phyloP scores from a whole-genome alignment of 2,113 vertebrate genomes.

The Pipa parva region DNA sequence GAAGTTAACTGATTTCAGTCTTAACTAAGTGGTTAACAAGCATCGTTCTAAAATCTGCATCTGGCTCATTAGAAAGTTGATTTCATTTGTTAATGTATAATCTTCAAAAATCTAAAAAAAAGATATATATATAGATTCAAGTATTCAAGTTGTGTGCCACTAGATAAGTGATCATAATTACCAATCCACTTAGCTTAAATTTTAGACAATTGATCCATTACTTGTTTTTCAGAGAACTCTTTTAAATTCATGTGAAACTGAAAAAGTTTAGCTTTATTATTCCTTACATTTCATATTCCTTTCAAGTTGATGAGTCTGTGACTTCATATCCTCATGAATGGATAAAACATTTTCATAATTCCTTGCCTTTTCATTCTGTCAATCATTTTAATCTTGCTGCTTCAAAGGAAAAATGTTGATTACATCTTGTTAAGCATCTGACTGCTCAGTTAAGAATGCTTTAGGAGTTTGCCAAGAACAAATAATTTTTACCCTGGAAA shows the following conservation, averaged over 20 bases:
- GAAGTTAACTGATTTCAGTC: too few relatives aligned
- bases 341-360: constrained; percentile 33
- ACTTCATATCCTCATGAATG: constrained; percentile 34
- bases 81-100: too few relatives aligned
- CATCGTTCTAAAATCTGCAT: too few relatives aligned
- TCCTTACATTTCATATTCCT: constrained; percentile 10
- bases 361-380: constrained; percentile 23
- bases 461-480: constrained; percentile 19
- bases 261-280: constrained; percentile 5
- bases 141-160: background rate
- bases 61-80: too few relatives aligned
- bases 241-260: constrained; percentile 21
- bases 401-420: constrained; percentile 36
- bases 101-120: too few relatives aligned
- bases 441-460: constrained; percentile 11
- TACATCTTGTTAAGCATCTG: constrained; percentile 32
- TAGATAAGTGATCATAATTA: constrained; percentile 3
- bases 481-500: constrained; percentile 9
- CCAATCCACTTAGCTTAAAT: background rate
- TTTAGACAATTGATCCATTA: background rate
- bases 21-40: too few relatives aligned
- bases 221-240: constrained; percentile 1
- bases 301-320: constrained; percentile 33
- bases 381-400: constrained; percentile 31
- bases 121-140: too few relatives aligned